Percentiles rank a stretch among this genome's conserved stretches.
phyloP scores from a whole-genome alignment of 2,797 vertebrate genomes.

The Micrastur ruficollis region DNA sequence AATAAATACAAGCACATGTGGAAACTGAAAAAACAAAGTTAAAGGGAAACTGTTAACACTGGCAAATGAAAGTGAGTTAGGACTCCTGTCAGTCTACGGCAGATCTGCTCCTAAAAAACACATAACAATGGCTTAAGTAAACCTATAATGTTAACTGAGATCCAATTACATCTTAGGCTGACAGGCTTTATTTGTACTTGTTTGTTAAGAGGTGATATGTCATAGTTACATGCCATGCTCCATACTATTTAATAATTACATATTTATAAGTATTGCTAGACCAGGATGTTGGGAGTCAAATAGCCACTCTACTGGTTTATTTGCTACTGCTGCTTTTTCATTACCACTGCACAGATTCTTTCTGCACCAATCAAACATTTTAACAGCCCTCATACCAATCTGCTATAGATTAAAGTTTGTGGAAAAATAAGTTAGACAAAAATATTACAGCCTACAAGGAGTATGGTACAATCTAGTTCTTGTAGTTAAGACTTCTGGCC shows the following conservation, averaged over 20 bases:
- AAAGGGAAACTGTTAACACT: neutral
- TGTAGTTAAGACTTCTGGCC: neutral
- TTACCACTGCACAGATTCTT: neutral
- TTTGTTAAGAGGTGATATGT: neutral
- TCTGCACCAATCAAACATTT: neutral
- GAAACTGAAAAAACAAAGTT: neutral
- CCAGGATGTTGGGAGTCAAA: neutral
- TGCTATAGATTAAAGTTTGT: neutral
- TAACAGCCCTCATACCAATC: neutral
- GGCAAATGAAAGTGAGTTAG: neutral
- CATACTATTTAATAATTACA: neutral
- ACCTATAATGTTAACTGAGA: neutral
- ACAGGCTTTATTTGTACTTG: neutral
- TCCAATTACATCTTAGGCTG: neutral
- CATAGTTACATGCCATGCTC: neutral
- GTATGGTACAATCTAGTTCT: neutral
- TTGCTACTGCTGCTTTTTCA: neutral
- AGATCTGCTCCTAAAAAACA: neutral
- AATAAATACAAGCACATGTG: neutral
- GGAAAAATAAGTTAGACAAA: conserved; percentile 39
- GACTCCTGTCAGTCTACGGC: neutral
- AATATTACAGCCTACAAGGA: neutral
- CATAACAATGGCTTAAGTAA: neutral
- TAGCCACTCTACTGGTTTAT: neutral
- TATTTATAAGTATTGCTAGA: neutral